A percentile compares a stretch with the other conserved stretches of the same genome.
phyloP scores from a whole-genome alignment of 2,888 invertebrate species.

The Seladonia tumulorum region DNA sequence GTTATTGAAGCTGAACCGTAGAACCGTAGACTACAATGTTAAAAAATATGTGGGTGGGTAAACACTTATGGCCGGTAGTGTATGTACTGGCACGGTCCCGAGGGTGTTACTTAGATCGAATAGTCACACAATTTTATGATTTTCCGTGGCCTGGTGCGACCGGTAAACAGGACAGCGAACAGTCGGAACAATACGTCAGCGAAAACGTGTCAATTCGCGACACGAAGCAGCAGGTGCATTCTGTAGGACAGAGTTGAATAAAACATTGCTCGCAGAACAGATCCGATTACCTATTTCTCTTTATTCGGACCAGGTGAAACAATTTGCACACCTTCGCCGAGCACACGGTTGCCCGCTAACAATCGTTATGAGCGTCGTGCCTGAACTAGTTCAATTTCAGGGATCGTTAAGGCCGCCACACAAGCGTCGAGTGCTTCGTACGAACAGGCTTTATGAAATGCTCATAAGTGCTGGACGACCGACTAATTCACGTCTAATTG shows the following conservation, averaged over 20 bases:
- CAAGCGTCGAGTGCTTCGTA: constrained; percentile 19
- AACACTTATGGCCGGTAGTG: too few species aligned
- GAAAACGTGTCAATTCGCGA: not conserved
- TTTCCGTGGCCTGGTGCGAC: too few species aligned
- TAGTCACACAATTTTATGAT: too few species aligned
- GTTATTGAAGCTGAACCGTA: too few species aligned
- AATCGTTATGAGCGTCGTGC: constrained; percentile 3
- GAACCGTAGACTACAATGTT: too few species aligned
- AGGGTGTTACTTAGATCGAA: too few species aligned
- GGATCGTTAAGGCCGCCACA: constrained; percentile 12
- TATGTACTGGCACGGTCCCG: too few species aligned
- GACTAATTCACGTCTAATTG: constrained; percentile 48
- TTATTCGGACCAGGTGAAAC: not conserved
- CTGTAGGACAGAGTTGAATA: not conserved
- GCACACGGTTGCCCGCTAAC: constrained; percentile 7
- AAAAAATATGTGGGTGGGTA: too few species aligned
- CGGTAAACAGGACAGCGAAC: not conserved
- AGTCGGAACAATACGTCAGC: not conserved
- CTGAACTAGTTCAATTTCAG: constrained; percentile 13
- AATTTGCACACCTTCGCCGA: not conserved
- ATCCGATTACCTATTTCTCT: not conserved
- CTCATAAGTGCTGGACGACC: constrained; percentile 27
- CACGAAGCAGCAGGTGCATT: not conserved
- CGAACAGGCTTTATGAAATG: constrained; percentile 40
- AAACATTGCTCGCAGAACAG: not conserved